phyloP scores from a whole-genome alignment of 2,888 invertebrate species.

The Nemapogon koenigi region DNA sequence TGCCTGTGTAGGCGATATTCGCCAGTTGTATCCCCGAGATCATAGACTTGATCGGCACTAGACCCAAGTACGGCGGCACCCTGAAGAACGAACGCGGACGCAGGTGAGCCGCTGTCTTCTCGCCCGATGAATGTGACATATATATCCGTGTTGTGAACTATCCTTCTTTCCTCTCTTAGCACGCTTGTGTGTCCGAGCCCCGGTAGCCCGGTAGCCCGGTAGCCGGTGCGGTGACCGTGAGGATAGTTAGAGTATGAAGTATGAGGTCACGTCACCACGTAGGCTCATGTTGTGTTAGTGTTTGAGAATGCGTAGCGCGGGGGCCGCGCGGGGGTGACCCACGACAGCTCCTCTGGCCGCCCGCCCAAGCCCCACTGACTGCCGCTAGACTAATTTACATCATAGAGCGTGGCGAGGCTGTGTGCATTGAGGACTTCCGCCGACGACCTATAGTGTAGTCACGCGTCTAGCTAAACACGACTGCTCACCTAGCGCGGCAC shows the following conservation, averaged over 20 bases:
- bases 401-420: constrained; percentile 76
- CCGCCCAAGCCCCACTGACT: constrained; percentile 24
- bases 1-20: constrained; percentile 95
- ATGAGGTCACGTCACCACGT: constrained; percentile 64
- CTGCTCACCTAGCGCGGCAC: constrained; percentile 53
- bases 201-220: constrained; percentile 57
- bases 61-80: constrained; percentile 99
- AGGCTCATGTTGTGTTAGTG: constrained; percentile 62
- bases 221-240: constrained; percentile 39
- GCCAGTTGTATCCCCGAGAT: constrained; percentile 99
- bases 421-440: constrained; percentile 69
- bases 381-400: constrained; percentile 36
- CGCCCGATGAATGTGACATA: constrained; percentile 68
- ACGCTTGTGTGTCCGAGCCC: constrained; percentile 68
- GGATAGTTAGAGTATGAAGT: constrained; percentile 58
- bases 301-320: constrained; percentile 51
- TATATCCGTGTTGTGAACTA: constrained; percentile 65
- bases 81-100: constrained; percentile 99
- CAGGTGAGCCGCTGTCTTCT: constrained; percentile 88
- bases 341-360: constrained; percentile 30
- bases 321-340: constrained; percentile 40
- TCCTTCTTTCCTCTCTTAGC: constrained; percentile 65
- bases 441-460: constrained; percentile 56
- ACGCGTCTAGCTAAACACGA: constrained; percentile 35
- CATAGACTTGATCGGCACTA: constrained; percentile 99